phyloP scores from a whole-genome alignment of 1,140 invertebrate genomes.

The Solenopsis fugax region DNA sequence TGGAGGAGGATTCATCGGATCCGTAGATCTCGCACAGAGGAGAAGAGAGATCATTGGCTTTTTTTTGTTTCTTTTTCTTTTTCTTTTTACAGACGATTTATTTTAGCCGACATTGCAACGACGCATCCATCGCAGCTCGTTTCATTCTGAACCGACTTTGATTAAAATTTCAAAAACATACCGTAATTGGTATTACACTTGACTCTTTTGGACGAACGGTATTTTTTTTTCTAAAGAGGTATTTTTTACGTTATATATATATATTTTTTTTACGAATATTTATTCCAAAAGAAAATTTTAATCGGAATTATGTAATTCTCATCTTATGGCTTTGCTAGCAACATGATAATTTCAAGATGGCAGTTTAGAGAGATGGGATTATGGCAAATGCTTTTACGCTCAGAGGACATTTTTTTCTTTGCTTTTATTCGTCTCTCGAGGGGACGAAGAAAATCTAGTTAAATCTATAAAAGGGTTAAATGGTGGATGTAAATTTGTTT shows the following conservation, averaged over 20 bases:
- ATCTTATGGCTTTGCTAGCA: conserved; percentile 14
- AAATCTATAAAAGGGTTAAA: conserved; percentile 39
- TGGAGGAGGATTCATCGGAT: conserved; percentile 16
- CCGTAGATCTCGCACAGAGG: conserved; percentile 18
- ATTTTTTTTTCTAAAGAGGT: not conserved
- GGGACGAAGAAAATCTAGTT: conserved; percentile 27
- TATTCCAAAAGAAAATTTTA: conserved; percentile 8
- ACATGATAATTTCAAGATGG: conserved; percentile 22
- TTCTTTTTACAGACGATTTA: not conserved
- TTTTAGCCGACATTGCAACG: not conserved
- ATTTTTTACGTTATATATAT: not conserved
- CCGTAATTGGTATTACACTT: not conserved
- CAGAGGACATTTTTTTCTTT: conserved; percentile 22
- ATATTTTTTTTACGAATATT: conserved; percentile 20
- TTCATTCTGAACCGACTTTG: conserved; percentile 1
- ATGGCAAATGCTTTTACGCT: conserved; percentile 41
- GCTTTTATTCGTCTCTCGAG: conserved; percentile 34
- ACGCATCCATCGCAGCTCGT: conserved; percentile 50
- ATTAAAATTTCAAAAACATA: not conserved
- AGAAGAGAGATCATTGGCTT: conserved; percentile 40
- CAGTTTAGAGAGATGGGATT: conserved; percentile 22
- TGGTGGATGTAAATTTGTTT: conserved; percentile 60
- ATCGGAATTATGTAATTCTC: not conserved
- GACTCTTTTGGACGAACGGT: not conserved
- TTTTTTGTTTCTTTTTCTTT: not conserved